These are phyloP conservation scores for Ephydatia muelleri DNA, from an alignment of 37 sponge, comb jelly and placozoan species.

Conservation along the genomic window DNA sequence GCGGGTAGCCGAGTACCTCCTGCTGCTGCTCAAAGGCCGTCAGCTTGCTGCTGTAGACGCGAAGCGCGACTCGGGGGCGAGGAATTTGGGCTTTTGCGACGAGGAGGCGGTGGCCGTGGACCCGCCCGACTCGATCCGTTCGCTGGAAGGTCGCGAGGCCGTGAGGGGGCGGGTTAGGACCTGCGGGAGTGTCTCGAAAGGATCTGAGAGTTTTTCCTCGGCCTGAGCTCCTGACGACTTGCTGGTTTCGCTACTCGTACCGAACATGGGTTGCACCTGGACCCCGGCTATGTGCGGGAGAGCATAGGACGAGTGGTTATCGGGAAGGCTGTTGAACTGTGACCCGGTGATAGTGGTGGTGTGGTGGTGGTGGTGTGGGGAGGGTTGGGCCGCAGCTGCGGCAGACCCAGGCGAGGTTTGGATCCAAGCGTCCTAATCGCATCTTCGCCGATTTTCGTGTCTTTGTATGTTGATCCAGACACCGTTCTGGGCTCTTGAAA, in stretches of 20 bases:
- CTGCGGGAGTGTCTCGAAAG: conserved; percentile 34
- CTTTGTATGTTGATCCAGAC: neutral
- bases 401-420: conserved; percentile 33
- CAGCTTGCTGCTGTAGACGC: conserved; percentile 92
- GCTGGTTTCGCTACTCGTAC: conserved; percentile 16
- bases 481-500: conserved; percentile 55
- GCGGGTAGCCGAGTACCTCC: conserved; percentile 83
- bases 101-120: conserved; percentile 10
- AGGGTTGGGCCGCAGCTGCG: conserved; percentile 41
- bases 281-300: conserved; percentile 63
- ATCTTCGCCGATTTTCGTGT: neutral
- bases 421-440: neutral
- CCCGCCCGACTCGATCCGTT: conserved; percentile 31
- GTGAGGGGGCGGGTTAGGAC: conserved; percentile 62
- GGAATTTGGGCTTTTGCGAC: conserved; percentile 51
- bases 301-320: conserved; percentile 23
- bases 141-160: conserved; percentile 16
- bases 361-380: neutral
- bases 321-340: conserved; percentile 43
- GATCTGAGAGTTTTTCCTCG: neutral
- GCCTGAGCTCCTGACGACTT: neutral
- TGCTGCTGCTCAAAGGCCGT: conserved; percentile 92
- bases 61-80: conserved; percentile 90
- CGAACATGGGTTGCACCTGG: conserved; percentile 80
- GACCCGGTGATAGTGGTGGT: neutral